Evolutionary conservation across 2,888 invertebrate genomes (phyloP).

Genomic region (Folsomia candida): DNA sequence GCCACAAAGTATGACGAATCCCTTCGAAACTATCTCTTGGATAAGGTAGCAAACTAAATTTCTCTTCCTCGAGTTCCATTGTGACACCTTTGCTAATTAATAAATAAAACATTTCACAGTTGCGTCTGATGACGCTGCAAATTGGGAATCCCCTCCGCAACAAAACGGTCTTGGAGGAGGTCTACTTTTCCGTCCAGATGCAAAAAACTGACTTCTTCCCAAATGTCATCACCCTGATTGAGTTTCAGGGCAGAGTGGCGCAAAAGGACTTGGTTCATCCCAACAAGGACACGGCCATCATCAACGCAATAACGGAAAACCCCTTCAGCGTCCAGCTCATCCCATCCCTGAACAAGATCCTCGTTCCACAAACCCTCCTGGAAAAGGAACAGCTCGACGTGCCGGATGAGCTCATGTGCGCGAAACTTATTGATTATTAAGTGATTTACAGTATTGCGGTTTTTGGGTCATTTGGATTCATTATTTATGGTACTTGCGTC

Average conservation of each 20-base stretch:
- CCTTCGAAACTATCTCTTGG: constrained; percentile 51
- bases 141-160: constrained; percentile 56
- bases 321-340: constrained; percentile 54
- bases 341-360: constrained; percentile 56
- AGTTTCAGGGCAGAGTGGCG: constrained; percentile 56
- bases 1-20: constrained; percentile 50
- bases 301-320: constrained; percentile 18
- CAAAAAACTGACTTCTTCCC: constrained; percentile 59
- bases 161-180: constrained; percentile 54
- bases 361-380: constrained; percentile 57
- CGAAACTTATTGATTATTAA: background rate
- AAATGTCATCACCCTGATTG: constrained; percentile 57
- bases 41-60: constrained; percentile 56
- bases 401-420: constrained; percentile 40
- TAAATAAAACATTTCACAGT: no score
- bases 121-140: constrained; percentile 56
- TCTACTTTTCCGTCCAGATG: constrained; percentile 56
- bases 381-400: constrained; percentile 40
- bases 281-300: constrained; percentile 53
- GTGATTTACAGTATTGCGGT: background rate
- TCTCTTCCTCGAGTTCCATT: no score
- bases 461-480: background rate
- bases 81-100: no score
- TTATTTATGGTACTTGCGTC: background rate
- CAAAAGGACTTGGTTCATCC: constrained; percentile 54